Percentiles rank a stretch among this genome's conserved stretches.
Conservation (phyloP, 1,140 invertebrate genomes). For the Dufourea novaeangliae region DNA sequence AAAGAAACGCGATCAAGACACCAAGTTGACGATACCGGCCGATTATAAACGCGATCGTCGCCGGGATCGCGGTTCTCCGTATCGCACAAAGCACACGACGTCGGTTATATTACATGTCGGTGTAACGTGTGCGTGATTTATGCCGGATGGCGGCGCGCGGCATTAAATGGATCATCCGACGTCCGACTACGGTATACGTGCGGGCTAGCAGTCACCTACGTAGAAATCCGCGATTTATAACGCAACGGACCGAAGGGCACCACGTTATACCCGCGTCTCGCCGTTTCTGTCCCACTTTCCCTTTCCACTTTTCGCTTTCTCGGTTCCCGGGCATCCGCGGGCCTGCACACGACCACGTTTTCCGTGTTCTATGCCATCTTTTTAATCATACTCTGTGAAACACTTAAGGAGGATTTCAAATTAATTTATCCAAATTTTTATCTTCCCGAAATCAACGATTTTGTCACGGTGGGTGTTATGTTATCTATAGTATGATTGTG, state of each 20-base stretch:
- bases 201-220: conserved; percentile 63
- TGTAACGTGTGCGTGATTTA: conserved; percentile 70
- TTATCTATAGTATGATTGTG: too few relatives aligned
- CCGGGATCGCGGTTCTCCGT: conserved; percentile 27
- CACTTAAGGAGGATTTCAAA: background rate
- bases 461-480: too few relatives aligned
- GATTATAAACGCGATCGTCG: conserved; percentile 27
- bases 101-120: conserved; percentile 70
- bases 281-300: conserved; percentile 47
- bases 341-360: background rate
- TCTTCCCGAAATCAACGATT: background rate
- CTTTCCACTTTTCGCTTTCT: conserved; percentile 46
- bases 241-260: conserved; percentile 60
- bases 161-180: conserved; percentile 70
- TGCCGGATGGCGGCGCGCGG: conserved; percentile 64
- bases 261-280: conserved; percentile 52
- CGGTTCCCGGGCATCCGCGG: conserved; percentile 27
- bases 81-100: conserved; percentile 57
- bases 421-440: background rate
- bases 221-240: conserved; percentile 71
- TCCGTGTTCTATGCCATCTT: background rate
- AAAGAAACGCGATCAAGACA: background rate
- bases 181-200: conserved; percentile 65
- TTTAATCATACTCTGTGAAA: too few relatives aligned
- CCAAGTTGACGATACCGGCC: background rate